Conservation (phyloP, 2,797 vertebrate genomes). For the Tenualosa thibaudeaui region DNA sequence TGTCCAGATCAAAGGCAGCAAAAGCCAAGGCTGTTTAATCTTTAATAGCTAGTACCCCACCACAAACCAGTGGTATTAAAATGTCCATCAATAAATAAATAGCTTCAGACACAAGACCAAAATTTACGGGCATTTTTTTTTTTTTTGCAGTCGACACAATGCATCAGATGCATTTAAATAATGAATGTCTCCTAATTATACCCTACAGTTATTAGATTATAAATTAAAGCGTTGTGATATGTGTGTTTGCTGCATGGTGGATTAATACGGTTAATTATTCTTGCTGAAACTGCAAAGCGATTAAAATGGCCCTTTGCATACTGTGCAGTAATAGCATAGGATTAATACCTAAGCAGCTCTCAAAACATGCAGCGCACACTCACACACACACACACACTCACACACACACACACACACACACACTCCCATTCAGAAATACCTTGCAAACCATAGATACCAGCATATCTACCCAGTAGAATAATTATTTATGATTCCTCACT, state of each 20-base stretch:
- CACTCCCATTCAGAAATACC: neutral
- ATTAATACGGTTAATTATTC: constrained; percentile 74
- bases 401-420: neutral
- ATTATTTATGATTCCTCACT: neutral
- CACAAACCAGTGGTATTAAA: constrained; percentile 41
- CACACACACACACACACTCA: neutral
- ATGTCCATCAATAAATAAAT: constrained; percentile 57
- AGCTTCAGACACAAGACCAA: constrained; percentile 59
- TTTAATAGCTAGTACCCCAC: constrained; percentile 49
- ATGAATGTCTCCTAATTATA: constrained; percentile 75
- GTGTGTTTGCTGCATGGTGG: constrained; percentile 65
- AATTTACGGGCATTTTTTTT: constrained; percentile 65
- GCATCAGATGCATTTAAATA: constrained; percentile 69
- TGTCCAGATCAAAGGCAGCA: constrained; percentile 30
- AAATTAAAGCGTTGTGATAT: constrained; percentile 70
- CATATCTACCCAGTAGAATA: neutral
- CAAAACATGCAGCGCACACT: neutral
- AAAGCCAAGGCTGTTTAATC: constrained; percentile 35
- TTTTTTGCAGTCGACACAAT: constrained; percentile 68
- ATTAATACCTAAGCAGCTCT: constrained; percentile 38
- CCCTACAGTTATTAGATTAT: constrained; percentile 74
- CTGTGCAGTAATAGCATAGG: constrained; percentile 64
- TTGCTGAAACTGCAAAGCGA: constrained; percentile 60
- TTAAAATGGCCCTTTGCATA: constrained; percentile 65
- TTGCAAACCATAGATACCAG: neutral